phyloP scores from a whole-genome alignment of 1,140 invertebrate genomes.

The Mizuhopecten yessoensis region DNA sequence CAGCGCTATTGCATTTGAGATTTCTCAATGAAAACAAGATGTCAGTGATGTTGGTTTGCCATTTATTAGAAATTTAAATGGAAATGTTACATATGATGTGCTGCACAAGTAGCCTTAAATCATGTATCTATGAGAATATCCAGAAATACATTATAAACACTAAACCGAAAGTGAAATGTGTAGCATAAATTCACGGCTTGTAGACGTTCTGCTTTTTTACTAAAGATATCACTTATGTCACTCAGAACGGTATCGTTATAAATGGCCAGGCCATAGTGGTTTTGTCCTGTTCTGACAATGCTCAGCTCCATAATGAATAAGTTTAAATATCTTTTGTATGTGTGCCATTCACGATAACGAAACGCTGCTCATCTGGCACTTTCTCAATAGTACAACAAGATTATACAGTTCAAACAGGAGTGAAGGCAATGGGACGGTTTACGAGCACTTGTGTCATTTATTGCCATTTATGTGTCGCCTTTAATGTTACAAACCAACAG shows the following conservation, averaged over 20 bases:
- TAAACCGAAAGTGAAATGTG: no score
- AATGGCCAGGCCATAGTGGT: not conserved
- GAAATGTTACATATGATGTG: no score
- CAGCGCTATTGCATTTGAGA: no score
- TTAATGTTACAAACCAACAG: not conserved
- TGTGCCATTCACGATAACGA: not conserved
- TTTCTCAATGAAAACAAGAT: no score
- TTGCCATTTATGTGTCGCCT: conserved; percentile 13
- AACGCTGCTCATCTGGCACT: not conserved
- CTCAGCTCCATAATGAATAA: not conserved
- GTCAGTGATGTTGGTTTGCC: no score
- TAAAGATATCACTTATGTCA: no score
- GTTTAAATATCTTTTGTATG: not conserved
- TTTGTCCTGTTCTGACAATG: not conserved
- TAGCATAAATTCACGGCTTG: no score
- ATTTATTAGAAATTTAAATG: no score
- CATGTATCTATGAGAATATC: no score
- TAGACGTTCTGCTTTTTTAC: no score
- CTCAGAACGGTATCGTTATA: not conserved
- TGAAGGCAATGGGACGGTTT: not conserved
- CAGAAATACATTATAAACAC: no score
- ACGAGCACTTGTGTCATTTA: not conserved
- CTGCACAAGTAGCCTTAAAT: no score
- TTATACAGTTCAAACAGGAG: not conserved
- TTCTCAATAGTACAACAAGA: not conserved